Evolutionary conservation across 2,888 invertebrate species (phyloP), one percentile per base, ranked within the genome.

Genomic region (Helobdella robusta): DNA sequence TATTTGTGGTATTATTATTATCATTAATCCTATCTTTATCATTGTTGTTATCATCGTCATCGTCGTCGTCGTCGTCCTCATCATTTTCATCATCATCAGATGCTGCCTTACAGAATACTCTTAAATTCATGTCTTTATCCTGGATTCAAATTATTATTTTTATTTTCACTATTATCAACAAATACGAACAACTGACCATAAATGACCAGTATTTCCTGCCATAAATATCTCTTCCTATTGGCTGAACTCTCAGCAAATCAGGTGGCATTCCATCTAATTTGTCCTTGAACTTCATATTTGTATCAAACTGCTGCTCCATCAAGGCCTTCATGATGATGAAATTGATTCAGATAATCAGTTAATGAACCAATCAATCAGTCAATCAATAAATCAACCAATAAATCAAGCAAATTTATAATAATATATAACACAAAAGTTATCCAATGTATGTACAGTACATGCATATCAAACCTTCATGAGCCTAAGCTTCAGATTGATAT

Each of bases 181-280:
- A 23, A 56, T 6, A 48, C 2, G 50, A n/a, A 5, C 48, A 30
- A 35, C 77, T 69, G 67, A 78, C 78, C 73, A 77, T 50, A 62
- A 94, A 90, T 74, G 88, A 86, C 94, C 97, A 98, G 80, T 98
- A 98, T 5, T 88, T 85, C 77, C 89, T 85, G 0, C 98, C 97
- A 75, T 86, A 84, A 70, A 88, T 87, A 81, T 98, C 98, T 71
- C 87, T 84, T 1, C 98, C 98, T 67, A 95, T 83, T 0, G 97
- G 95, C 73, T 89, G 85, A 64, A 89, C 83, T 30, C 97, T 85
- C 68, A 98, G 83, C 56, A 91, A 88, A 64, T 85, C 84, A 36
- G 90, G 87, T 64, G 86, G 84, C 73, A 88, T 81, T 73, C 76
- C 75, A 71, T 76, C 76, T 23, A 78, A 86, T 70, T 78, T 78